Conservation (phyloP, 2,888 invertebrate genomes). For the Carabus problematicus region DNA sequence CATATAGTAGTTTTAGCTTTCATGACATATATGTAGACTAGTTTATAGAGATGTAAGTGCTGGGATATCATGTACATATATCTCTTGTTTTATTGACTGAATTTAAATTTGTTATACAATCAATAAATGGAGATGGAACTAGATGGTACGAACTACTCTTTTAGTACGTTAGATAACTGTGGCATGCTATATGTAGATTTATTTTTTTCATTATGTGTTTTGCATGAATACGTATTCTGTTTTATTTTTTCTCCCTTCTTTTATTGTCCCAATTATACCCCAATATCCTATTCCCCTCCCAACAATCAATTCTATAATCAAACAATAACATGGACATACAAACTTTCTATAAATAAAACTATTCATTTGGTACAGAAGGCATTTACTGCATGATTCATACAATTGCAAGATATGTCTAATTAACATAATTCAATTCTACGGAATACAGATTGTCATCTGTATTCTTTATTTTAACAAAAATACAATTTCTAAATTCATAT, state of each 20-base stretch:
- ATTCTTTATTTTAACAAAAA: too few relatives aligned
- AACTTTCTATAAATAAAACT: neutral
- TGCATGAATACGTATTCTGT: constrained; percentile 46
- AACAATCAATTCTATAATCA: constrained; percentile 2
- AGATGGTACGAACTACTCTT: constrained; percentile 28
- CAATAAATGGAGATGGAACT: constrained; percentile 32
- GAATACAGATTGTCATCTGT: too few relatives aligned
- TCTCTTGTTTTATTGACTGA: neutral
- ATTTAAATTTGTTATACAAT: constrained; percentile 23
- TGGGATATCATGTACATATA: constrained; percentile 30
- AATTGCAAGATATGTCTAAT: neutral
- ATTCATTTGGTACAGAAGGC: neutral
- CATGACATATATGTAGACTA: too few relatives aligned
- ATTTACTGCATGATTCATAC: neutral
- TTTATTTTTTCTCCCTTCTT: constrained; percentile 24
- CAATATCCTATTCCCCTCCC: constrained; percentile 47
- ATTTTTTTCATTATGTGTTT: constrained; percentile 44
- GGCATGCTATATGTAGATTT: constrained; percentile 42
- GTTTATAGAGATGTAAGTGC: neutral
- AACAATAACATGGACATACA: neutral
- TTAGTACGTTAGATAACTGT: constrained; percentile 35
- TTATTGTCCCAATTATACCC: too few relatives aligned
- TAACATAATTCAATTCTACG: neutral
- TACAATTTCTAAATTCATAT: too few relatives aligned
- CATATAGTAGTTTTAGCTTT: too few relatives aligned